Evolutionary conservation across 2,888 invertebrate genomes (phyloP), one percentile per base, ranked within the genome.

Genomic region (Micoletzkya japonica): DNA sequence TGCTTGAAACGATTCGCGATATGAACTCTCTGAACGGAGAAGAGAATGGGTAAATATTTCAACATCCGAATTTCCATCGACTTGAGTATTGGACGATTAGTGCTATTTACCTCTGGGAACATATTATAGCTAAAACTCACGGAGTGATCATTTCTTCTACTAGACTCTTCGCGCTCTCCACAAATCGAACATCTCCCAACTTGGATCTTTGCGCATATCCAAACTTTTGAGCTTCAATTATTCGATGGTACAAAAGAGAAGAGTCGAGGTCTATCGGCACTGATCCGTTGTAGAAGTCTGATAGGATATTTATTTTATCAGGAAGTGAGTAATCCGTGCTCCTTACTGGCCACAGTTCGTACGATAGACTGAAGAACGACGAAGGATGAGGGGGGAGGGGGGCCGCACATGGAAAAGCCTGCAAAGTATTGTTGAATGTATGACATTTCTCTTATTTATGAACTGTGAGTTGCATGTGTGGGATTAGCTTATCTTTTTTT

Each of bases 191-290:
- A 88, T 96, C 96, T 37, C 84, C 84, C n/a, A 84, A 74, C 69
- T 81, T 76, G 28, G 84, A 80, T 50, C 84, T 70, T 83, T 91
- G 90, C 1, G 93, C 95, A 86, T 92, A 95, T 24, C 92, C 94
- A 88, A 91, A 95, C 86, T 97, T 97, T 87, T 94, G 92, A 6
- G 92, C 90, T 86, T 97, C 96, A 14, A 92, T 88, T 74, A 94
- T 88, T 74, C 93, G 90, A 81, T 97, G 96, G 89, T 92, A 92
- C 1, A 92, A 91, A 0, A 86, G 77, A 17, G 81, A 77, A 72
- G 85, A 78, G 72, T 82, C 74, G 67, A 83, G 72, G 72, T 82
- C 79, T 26, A 81, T 79, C 44, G 75, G 60, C 30, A 30, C 68
- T 28, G 75, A 73, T 69, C 76, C 75, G 39, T 74, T 70, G 71